phyloP scores from a whole-genome alignment of 2,888 invertebrate genomes.

The Synergus umbraculus region DNA sequence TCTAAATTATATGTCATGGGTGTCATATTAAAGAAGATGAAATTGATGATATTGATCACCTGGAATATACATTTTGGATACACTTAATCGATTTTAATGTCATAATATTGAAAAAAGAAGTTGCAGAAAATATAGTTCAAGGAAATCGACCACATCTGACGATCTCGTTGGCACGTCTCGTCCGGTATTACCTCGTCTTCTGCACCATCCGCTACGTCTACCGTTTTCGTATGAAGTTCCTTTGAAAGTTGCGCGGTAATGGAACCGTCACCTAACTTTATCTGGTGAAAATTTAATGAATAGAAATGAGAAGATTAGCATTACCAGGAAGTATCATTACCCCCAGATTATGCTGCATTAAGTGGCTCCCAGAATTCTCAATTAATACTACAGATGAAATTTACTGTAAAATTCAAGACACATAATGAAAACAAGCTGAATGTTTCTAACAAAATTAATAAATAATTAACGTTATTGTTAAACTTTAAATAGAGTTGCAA shows the following conservation, averaged over 20 bases:
- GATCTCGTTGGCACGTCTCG: conserved; percentile 19
- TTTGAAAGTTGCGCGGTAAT: conserved; percentile 24
- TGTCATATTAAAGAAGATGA: too few relatives aligned
- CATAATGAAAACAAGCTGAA: not conserved
- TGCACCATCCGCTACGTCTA: not conserved
- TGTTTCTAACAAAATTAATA: conserved; percentile 2
- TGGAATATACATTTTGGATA: not conserved
- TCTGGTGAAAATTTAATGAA: conserved; percentile 34
- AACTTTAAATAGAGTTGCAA: not conserved
- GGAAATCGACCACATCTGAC: conserved; percentile 7
- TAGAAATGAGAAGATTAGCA: conserved; percentile 37
- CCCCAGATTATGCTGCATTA: conserved; percentile 23
- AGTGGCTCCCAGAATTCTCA: conserved; percentile 2
- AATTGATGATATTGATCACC: not conserved
- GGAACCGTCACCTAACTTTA: conserved; percentile 20
- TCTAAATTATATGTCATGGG: too few relatives aligned
- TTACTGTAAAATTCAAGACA: conserved; percentile 7
- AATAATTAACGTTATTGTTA: not conserved
- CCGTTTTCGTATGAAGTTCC: conserved; percentile 20
- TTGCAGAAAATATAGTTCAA: not conserved
- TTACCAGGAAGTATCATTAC: conserved; percentile 16
- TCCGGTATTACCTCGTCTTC: not conserved
- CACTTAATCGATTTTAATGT: conserved; percentile 12
- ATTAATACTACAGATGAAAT: conserved; percentile 9
- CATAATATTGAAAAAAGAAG: not conserved